Evolutionary conservation across 2,888 invertebrate species (phyloP), one percentile per base, ranked within the genome.

Genomic region (Magallana nippona): DNA sequence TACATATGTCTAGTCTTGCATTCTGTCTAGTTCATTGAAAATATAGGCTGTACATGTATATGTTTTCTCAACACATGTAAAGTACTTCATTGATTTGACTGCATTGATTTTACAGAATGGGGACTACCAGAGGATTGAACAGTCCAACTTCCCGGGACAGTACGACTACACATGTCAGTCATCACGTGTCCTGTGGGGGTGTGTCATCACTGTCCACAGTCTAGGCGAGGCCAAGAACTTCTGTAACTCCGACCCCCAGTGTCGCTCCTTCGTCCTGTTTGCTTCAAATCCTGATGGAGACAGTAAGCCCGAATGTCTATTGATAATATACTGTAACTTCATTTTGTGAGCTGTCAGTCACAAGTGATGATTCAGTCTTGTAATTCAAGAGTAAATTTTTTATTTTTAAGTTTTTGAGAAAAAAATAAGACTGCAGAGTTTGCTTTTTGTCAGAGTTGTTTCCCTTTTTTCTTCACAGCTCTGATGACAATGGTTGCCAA

Each of bases 181-280:
- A 17, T 92, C 92, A 8, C 90, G 92, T 58, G 92, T 92, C 11
- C 81, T 88, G 1, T 92, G 93, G 92, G 92, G 92, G 32, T 93
- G 93, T 86, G 92, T 92, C 10, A 82, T 90, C 56, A 90, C 91
- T 1, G 90, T 91, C 10, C 81, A 86, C 17, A 89, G 88, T 32
- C 85, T 92, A 22, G 78, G 82, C 15, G 89, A 91, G n/a, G 92
- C 91, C 17, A 90, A 89, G 85, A 77, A 55, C 10, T 83, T 83
- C 15, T 93, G 93, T 87, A 86, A 89, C 55, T 60, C 55, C 0
- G 90, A 92, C 81, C 80, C 82, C 0, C 32, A 78, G 2, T 93
- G 93, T 85, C 84, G 88, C 80, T 85, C 89, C 10, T 92, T 93
- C 86, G 91, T 92, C 58, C 82, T 92, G 10, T 92, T 92, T 84